Evolutionary conservation across 2,888 invertebrate species (phyloP).

Genomic region (Pharmacophagus antenor): DNA sequence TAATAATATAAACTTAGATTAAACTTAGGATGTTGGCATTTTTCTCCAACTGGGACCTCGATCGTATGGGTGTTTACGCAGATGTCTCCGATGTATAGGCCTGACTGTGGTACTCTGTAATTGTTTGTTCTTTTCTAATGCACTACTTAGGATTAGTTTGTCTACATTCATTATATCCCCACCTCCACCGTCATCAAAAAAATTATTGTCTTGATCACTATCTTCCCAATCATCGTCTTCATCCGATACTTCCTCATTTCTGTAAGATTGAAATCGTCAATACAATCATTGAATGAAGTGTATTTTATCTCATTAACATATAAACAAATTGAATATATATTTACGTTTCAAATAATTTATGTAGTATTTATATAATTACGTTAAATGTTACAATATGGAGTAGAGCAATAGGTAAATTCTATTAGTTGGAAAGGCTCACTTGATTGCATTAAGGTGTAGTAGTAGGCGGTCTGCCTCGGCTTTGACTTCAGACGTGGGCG

Average conservation of each 20-base stretch:
- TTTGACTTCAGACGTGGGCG: conserved; percentile 56
- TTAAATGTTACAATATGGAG: background rate
- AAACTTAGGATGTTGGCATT: conserved; percentile 33
- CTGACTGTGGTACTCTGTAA: conserved; percentile 47
- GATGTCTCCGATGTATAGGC: conserved; percentile 72
- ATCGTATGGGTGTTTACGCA: conserved; percentile 76
- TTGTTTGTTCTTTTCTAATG: conserved; percentile 37
- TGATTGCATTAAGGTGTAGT: conserved; percentile 58
- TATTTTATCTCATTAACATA: too few species aligned
- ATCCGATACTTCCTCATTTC: conserved; percentile 53
- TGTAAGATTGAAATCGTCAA: conserved; percentile 41
- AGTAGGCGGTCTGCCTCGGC: conserved; percentile 60
- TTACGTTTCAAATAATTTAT: too few species aligned
- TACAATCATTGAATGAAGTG: background rate
- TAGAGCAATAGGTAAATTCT: background rate
- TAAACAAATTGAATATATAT: too few species aligned
- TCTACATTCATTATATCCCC: conserved; percentile 66
- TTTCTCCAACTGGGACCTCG: conserved; percentile 57
- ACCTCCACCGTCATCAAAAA: conserved; percentile 56
- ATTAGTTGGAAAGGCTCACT: conserved; percentile 44
- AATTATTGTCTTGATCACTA: conserved; percentile 51
- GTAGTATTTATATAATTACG: background rate
- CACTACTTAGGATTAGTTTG: conserved; percentile 47
- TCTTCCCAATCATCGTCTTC: conserved; percentile 61
- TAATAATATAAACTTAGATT: conserved; percentile 31